Base-by-base conservation (phyloP, 2,888 invertebrate species). In the Machimus rusticus region DNA sequence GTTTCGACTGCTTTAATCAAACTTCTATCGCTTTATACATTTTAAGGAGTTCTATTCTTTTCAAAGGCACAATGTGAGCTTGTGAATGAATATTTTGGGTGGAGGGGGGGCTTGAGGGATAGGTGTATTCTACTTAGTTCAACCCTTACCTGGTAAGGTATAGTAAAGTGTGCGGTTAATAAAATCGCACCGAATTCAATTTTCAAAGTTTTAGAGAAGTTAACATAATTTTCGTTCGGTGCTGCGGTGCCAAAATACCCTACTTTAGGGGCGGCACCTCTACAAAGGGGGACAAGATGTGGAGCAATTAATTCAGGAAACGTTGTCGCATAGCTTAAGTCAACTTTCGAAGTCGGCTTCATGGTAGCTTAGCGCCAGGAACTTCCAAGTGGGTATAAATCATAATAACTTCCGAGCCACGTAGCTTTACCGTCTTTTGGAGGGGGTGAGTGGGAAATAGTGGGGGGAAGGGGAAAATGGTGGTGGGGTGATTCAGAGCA, bases 261-360 rank as follows among this genome's bases (percentile, higher is more conserved):
- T 4, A 16, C 1, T 6, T 19, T 1, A n/a, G 39, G 39, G 39
- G 51, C 1, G 51, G 51, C 51, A n/a, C 43, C 12, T 51, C 16
- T 51, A 51, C 31, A 74, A 74, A 74, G 74, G 74, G 81, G 16
- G 1, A 5, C 5, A n/a, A 51, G 51, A 51, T 51, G 51, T 51
- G 19, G 19, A 87, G 88, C 87, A 88, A 88, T 88, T 88, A 88
- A 88, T 88, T 88, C 88, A 88, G 81, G 84, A 86, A 88, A 88
- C 87, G 88, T 88, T 87, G 87, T 85, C 51, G 87, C 86, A 88
- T 88, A 87, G 88, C 87, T 87, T 88, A 87, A 88, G 87, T 87
- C 88, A 78, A 88, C 88, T 88, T 87, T 82, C 55, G 55, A 88
- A 88, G 39, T 87, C 86, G 14, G 43, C 81, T 37, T n/a, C 46